Evolutionary conservation across 2,113 vertebrate genomes (phyloP).

Genomic region (Nansenia antarctica): DNA sequence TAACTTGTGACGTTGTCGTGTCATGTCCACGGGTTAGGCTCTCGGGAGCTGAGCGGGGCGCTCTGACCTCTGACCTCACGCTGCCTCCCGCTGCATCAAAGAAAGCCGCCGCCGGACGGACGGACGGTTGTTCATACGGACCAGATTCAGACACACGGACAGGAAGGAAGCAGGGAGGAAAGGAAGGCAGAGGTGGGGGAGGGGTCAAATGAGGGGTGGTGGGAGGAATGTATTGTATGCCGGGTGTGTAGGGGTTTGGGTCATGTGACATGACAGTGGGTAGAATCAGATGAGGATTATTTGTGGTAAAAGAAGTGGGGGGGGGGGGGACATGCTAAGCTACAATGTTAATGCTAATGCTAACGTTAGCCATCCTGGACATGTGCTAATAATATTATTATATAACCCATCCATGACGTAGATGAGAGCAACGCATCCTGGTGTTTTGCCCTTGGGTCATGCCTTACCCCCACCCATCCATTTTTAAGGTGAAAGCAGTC

Average conservation of each 20-base stretch:
- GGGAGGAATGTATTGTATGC: conserved; percentile 16
- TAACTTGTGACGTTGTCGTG: conserved; percentile 99
- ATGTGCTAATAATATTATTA: no score
- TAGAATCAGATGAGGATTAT: conserved; percentile 42
- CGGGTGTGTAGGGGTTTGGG: conserved; percentile 30
- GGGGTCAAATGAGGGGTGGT: background rate
- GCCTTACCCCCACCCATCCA: no score
- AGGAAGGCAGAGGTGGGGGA: conserved; percentile 21
- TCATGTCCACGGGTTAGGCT: conserved; percentile 99
- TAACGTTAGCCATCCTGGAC: background rate
- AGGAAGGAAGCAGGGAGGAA: conserved; percentile 20
- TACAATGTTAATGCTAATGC: conserved; percentile 18
- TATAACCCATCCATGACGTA: no score
- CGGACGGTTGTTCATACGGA: conserved; percentile 36
- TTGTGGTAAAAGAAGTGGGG: conserved; percentile 29
- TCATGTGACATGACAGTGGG: conserved; percentile 57
- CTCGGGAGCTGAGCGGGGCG: conserved; percentile 98
- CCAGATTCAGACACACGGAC: conserved; percentile 30
- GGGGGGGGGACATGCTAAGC: background rate
- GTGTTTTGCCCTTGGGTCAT: no score
- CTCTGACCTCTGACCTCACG: conserved; percentile 74
- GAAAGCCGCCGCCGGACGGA: background rate
- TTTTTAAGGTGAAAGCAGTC: no score
- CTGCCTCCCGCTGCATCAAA: background rate
- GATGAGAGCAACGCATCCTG: no score